Conservation (phyloP, 2,113 vertebrate species). For the Microcebus tavaratra region DNA sequence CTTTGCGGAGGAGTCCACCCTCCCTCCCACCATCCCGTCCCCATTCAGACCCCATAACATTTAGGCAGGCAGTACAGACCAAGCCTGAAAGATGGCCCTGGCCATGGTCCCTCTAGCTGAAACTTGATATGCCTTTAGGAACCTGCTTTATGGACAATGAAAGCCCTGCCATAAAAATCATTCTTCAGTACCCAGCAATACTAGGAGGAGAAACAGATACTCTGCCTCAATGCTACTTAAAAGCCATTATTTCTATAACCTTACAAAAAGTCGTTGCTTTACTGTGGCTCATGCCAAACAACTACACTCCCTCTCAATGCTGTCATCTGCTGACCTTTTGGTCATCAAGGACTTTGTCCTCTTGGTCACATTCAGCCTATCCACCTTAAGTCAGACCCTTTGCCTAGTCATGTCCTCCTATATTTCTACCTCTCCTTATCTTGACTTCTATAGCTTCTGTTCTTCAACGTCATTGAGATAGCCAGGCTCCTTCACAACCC, state of each 20-base stretch:
- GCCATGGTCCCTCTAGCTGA: background rate
- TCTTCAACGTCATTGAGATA: background rate
- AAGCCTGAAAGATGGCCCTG: background rate
- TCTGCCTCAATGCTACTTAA: background rate
- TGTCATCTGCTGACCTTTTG: background rate
- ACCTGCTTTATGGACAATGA: slow-evolving; percentile 29
- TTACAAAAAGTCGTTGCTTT: background rate
- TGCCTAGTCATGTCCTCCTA: background rate
- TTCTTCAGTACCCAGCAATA: slow-evolving; percentile 1
- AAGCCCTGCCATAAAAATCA: slow-evolving; percentile 12
- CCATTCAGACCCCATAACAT: background rate
- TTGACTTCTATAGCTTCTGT: background rate
- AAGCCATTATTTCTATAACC: slow-evolving; percentile 21
- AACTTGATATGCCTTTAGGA: slow-evolving; percentile 19
- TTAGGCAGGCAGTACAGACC: background rate
- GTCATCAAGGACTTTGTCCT: background rate
- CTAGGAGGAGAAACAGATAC: slow-evolving; percentile 15
- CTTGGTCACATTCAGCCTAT: background rate
- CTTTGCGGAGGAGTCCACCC: background rate
- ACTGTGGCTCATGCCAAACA: background rate
- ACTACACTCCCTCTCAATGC: background rate
- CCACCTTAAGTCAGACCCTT: background rate
- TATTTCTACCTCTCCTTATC: background rate
- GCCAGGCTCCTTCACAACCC: background rate
- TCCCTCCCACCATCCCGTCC: background rate